Conservation (phyloP, 2,113 vertebrate genomes). For the Siniperca chuatsi region DNA sequence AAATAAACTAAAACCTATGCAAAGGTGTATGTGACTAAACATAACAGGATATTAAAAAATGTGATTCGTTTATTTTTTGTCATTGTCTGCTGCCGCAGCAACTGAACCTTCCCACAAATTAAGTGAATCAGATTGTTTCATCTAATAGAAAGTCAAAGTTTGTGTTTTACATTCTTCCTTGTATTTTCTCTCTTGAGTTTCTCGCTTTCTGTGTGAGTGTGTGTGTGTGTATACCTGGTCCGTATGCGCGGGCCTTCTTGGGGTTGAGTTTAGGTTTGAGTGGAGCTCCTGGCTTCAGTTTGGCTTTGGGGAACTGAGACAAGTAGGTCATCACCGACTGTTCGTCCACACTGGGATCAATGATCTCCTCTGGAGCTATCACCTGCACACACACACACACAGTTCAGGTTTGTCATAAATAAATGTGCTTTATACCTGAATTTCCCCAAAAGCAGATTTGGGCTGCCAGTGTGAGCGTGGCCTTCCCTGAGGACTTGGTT, state of each 20-base stretch:
- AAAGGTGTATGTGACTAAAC: neutral
- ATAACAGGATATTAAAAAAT: neutral
- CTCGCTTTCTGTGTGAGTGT: neutral
- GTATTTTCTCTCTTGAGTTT: neutral
- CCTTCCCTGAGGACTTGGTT: neutral
- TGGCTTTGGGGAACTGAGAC: constrained; percentile 95
- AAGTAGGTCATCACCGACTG: constrained; percentile 96
- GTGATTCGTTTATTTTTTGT: neutral
- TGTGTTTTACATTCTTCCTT: neutral
- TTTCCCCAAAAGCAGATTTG: neutral
- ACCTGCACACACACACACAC: constrained; percentile 79
- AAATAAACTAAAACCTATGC: neutral
- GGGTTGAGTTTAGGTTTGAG: constrained; percentile 91
- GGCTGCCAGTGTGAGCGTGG: neutral
- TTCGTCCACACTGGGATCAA: constrained; percentile 92
- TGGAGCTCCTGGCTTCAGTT: constrained; percentile 92
- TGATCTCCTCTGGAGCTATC: constrained; percentile 93
- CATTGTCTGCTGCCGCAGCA: neutral
- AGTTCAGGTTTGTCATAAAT: neutral
- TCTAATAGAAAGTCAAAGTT: no score
- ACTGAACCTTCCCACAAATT: no score
- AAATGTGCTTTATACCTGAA: neutral
- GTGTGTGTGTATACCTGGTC: constrained; percentile 83
- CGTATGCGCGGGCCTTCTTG: constrained; percentile 90
- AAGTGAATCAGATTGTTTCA: no score